These are phyloP conservation scores for Pomacea maculata DNA, from an alignment of 1,140 invertebrate species.

Conservation along the genomic window DNA sequence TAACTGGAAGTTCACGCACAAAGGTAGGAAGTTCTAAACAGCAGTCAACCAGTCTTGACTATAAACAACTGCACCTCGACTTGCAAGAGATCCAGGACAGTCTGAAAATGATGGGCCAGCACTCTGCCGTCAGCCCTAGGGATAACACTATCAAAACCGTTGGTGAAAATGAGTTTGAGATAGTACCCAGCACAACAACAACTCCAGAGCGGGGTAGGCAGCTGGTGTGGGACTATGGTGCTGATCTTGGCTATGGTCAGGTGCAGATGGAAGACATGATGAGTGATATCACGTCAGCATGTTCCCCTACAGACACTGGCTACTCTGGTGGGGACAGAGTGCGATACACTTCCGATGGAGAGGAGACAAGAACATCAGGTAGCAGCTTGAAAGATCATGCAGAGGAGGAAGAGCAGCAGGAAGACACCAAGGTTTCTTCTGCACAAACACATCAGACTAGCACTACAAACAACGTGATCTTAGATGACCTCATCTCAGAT, in stretches of 20 bases:
- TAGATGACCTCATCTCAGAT: constrained; percentile 21
- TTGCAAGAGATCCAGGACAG: constrained; percentile 56
- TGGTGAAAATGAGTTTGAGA: constrained; percentile 38
- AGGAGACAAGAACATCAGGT: constrained; percentile 33
- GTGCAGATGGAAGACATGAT: constrained; percentile 40
- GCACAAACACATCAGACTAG: constrained; percentile 8
- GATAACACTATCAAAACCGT: constrained; percentile 6
- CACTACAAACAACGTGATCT: background rate
- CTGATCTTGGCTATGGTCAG: constrained; percentile 46
- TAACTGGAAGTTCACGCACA: constrained; percentile 8
- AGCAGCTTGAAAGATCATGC: constrained; percentile 24
- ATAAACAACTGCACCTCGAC: constrained; percentile 46
- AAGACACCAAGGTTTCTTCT: background rate
- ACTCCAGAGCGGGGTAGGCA: constrained; percentile 34
- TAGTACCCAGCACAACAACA: constrained; percentile 38
- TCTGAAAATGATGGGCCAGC: constrained; percentile 31
- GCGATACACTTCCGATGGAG: constrained; percentile 32
- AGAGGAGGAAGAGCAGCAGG: constrained; percentile 20
- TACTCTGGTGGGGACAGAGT: constrained; percentile 22
- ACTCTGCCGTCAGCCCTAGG: background rate
- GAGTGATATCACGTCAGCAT: constrained; percentile 29
- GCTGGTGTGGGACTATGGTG: constrained; percentile 53
- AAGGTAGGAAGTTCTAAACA: background rate
- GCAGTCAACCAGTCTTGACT: constrained; percentile 36
- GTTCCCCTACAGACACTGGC: constrained; percentile 28